Evolutionary conservation across 1,140 invertebrate genomes (phyloP).

Genomic region (Cardiocondyla obscurior): DNA sequence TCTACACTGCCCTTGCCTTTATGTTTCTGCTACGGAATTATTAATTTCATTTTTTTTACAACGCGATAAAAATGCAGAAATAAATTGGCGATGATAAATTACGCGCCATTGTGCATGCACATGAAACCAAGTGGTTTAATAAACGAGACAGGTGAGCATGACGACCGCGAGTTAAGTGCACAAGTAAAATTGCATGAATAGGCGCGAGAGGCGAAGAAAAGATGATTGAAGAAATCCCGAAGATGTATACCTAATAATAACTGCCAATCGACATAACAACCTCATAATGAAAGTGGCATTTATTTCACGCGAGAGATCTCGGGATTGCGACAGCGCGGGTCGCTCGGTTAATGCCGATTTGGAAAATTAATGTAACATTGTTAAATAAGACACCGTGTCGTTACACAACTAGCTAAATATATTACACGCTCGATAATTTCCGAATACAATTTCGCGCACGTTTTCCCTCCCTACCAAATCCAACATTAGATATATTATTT

Average conservation of each 20-base stretch:
- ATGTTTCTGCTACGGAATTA: neutral
- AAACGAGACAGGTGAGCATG: conserved; percentile 60
- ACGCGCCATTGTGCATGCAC: neutral
- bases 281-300: conserved; percentile 24
- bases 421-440: neutral
- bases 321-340: neutral
- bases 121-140: conserved; percentile 36
- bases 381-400: neutral
- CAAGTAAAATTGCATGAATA: conserved; percentile 59
- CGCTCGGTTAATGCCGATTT: neutral
- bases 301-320: neutral
- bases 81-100: conserved; percentile 52
- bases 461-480: too few species aligned
- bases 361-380: neutral
- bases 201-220: conserved; percentile 16
- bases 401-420: neutral
- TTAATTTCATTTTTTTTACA: neutral
- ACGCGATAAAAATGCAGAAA: neutral
- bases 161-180: conserved; percentile 57
- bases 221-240: conserved; percentile 7
- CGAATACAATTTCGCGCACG: too few species aligned
- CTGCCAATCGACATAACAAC: conserved; percentile 35
- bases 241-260: conserved; percentile 47
- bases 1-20: neutral
- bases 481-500: too few species aligned